Evolutionary conservation across 2,888 invertebrate genomes (phyloP).

Genomic region (Eulithis testata): DNA sequence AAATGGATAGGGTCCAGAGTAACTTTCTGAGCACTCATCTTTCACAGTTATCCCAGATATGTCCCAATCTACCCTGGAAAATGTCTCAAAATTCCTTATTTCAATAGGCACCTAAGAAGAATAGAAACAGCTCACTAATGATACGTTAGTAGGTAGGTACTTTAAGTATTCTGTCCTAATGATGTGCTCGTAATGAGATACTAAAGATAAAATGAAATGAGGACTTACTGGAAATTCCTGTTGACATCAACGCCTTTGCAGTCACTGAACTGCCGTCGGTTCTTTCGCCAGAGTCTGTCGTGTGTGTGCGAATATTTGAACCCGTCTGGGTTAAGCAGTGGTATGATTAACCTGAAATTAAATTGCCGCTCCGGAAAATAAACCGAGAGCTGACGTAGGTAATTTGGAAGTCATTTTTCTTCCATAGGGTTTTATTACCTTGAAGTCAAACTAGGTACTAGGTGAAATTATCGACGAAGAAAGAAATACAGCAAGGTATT

Average conservation of each 20-base stretch:
- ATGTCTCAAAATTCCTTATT: background rate
- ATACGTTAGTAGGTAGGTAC: too few species aligned
- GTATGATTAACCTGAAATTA: conserved; percentile 70
- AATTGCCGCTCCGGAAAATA: background rate
- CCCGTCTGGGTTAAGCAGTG: conserved; percentile 91
- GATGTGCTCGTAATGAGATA: background rate
- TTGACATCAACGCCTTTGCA: conserved; percentile 89
- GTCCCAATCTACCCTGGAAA: conserved; percentile 49
- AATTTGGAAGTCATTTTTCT: too few species aligned
- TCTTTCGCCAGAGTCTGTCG: conserved; percentile 92
- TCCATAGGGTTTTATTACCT: too few species aligned
- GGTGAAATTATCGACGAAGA: too few species aligned
- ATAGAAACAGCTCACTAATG: too few species aligned
- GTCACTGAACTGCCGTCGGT: conserved; percentile 73
- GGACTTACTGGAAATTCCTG: conserved; percentile 88
- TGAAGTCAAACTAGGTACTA: too few species aligned
- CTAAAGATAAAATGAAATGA: background rate
- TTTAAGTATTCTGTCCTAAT: background rate
- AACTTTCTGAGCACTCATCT: conserved; percentile 60
- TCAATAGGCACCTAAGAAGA: too few species aligned
- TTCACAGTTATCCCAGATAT: conserved; percentile 42
- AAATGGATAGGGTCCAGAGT: conserved; percentile 88
- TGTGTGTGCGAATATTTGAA: conserved; percentile 90
- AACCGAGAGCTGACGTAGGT: background rate
- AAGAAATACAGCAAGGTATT: too few species aligned